phyloP scores from a whole-genome alignment of 2,888 invertebrate species.

The Ennomos fuscantarius region DNA sequence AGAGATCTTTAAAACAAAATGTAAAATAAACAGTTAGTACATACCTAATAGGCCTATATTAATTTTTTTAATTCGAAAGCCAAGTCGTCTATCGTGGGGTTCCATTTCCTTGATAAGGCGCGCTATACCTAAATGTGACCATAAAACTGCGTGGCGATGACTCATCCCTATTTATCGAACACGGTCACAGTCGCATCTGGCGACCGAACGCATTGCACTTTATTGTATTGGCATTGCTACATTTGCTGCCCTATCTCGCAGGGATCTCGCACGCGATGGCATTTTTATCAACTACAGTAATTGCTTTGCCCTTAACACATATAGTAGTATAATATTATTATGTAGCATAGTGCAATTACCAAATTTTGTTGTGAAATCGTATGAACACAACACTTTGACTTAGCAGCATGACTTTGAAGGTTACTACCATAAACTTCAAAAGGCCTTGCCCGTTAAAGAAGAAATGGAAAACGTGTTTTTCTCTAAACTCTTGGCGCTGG shows the following conservation, averaged over 20 bases:
- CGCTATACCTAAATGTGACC: slow-evolving; percentile 39
- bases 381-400: slow-evolving; percentile 2
- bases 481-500: slow-evolving; percentile 48
- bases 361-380: slow-evolving; percentile 3
- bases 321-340: slow-evolving; percentile 1
- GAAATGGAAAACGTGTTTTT: slow-evolving; percentile 64
- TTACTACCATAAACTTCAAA: slow-evolving; percentile 45
- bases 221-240: slow-evolving; percentile 47
- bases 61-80: slow-evolving; percentile 14
- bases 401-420: slow-evolving; percentile 6
- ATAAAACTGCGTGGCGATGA: slow-evolving; percentile 50
- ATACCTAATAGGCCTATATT: neutral
- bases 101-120: slow-evolving; percentile 43
- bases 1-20: slow-evolving; percentile 13
- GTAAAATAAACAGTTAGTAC: slow-evolving; percentile 11
- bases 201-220: slow-evolving; percentile 53
- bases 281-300: slow-evolving; percentile 15
- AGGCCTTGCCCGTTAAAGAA: slow-evolving; percentile 50
- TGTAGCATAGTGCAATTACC: too few species aligned
- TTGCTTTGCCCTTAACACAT: slow-evolving; percentile 12
- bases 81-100: slow-evolving; percentile 12
- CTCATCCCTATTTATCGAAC: slow-evolving; percentile 56
- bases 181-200: slow-evolving; percentile 59
- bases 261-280: slow-evolving; percentile 47
- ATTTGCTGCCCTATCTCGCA: slow-evolving; percentile 39